Base-by-base conservation (phyloP, 53 echinoderm and acorn worm genomes). In the Patiria pectinifera region DNA sequence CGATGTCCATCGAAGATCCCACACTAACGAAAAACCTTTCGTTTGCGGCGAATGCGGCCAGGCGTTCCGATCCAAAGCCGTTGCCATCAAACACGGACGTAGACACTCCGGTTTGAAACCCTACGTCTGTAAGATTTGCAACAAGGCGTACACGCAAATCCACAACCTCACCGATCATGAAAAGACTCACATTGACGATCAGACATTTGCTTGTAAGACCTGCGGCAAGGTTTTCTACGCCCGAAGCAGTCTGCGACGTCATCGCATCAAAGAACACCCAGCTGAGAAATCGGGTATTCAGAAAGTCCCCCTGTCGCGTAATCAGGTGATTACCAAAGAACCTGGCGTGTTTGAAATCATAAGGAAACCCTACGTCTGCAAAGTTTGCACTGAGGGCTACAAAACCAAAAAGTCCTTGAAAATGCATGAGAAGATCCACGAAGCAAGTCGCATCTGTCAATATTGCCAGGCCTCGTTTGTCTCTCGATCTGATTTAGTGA, bases 131-230 rank as follows among this genome's bases (percentile, higher is more conserved):
- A 84, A 83, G 13, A 75, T 84, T 4, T 91, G 91, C 74, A 83
- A 83, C 83, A 91, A 91, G 85, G 85, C 91, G 0, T 91, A 84
- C 85, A 85, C 91, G 11, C 85, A 84, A 26, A 84, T 84, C 75
- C 85, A 84, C 62, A 91, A 91, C 43, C 91, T 91, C n/a, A 83
- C 83, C 11, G 85, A 91, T n/a, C 91, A 91, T 26, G 91, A 91
- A 74, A 91, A 84, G 59, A 84, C 85, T 10, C 91, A 91, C 22
- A 45, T 90, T 4, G 90, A 90, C 11, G 90, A 90, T 47, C 90
- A 90, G 81, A 90, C 90, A 15, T 90, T 90, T 3, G 90, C 90
- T 16, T 90, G 90, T 47, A 90, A 90, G 18, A 90, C 90, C 23
- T 90, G 90, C 69, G 80, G 90, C 45, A 90, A 90, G 45, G 90